A percentile compares a stretch with the other conserved stretches of the same genome.
Conservation (phyloP, 2,888 invertebrate genomes). For the Andricus curvator region DNA sequence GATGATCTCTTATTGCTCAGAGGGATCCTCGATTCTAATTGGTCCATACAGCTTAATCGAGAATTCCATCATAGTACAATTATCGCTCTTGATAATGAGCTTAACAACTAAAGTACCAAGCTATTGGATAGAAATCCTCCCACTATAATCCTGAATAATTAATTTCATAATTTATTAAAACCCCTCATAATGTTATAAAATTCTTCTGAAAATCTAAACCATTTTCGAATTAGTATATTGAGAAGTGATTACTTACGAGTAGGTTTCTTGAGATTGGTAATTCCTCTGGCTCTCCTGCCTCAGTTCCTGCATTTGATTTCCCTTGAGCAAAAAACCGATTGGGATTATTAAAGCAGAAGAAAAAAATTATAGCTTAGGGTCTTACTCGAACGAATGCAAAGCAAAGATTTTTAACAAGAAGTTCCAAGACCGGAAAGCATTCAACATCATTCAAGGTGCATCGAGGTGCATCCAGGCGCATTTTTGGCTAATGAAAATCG, state of each 20-base stretch:
- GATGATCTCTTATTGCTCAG: not conserved
- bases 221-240: not conserved
- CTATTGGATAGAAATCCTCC: not conserved
- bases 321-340: slow-evolving; percentile 61
- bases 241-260: slow-evolving; percentile 66
- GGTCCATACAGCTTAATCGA: not conserved
- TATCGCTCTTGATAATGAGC: not conserved
- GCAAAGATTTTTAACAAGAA: slow-evolving; percentile 44
- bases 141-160: not conserved
- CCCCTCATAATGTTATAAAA: not conserved
- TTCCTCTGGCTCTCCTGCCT: slow-evolving; percentile 69
- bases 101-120: not conserved
- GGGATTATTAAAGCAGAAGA: slow-evolving; percentile 3
- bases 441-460: slow-evolving; percentile 51
- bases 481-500: slow-evolving; percentile 54
- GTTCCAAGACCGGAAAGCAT: slow-evolving; percentile 48
- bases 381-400: not conserved
- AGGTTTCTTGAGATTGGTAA: slow-evolving; percentile 68
- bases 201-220: not conserved
- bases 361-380: slow-evolving; percentile 13
- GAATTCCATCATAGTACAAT: not conserved
- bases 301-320: slow-evolving; percentile 69
- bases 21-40: not conserved
- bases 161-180: not conserved
- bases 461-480: slow-evolving; percentile 58